These are phyloP conservation scores for Rotaria socialis DNA, from an alignment of 2,888 invertebrate genomes.

Conservation along the genomic window DNA sequence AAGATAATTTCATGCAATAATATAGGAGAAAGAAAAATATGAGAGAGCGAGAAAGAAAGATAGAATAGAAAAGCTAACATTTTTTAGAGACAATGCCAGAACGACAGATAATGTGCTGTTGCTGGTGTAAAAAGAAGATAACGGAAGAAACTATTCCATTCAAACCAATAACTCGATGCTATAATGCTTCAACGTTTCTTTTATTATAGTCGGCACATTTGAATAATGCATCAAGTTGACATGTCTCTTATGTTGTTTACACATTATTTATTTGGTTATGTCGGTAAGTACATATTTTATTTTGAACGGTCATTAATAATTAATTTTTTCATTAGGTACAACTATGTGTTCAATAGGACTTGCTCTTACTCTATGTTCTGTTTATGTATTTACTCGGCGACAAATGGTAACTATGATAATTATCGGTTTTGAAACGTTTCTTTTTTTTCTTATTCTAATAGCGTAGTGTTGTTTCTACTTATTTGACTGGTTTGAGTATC, in stretches of 20 bases:
- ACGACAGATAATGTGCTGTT: background rate
- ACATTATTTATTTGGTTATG: constrained; percentile 29
- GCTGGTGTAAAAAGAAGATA: background rate
- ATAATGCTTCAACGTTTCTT: background rate
- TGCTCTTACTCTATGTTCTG: constrained; percentile 1
- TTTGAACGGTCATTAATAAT: no score
- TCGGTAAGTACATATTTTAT: background rate
- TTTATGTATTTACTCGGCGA: constrained; percentile 22
- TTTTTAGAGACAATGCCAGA: background rate
- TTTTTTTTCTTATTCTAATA: background rate
- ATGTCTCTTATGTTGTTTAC: constrained; percentile 18
- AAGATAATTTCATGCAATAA: background rate
- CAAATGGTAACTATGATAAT: background rate
- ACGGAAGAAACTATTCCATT: background rate
- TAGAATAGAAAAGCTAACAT: background rate
- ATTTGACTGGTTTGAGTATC: background rate
- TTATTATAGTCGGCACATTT: background rate
- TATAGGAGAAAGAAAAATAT: background rate
- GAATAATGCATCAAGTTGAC: background rate
- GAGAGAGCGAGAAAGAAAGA: background rate
- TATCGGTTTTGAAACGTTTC: no score
- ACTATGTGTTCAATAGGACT: background rate
- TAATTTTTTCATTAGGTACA: background rate
- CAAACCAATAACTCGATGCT: background rate
- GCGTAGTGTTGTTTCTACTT: constrained; percentile 15